phyloP scores from a whole-genome alignment of 1,140 invertebrate genomes.

The Kradibia gibbosae region DNA sequence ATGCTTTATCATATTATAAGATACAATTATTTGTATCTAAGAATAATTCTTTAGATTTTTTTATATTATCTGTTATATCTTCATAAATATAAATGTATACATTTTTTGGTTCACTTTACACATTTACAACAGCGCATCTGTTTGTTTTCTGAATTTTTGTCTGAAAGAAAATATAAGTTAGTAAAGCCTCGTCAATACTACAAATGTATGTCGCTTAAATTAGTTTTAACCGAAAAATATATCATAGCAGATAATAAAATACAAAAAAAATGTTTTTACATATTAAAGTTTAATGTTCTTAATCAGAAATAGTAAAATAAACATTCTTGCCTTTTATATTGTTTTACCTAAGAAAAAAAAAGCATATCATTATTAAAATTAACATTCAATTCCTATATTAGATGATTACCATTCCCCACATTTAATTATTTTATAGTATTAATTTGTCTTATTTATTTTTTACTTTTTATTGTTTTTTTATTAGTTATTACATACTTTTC shows the following conservation, averaged over 20 bases:
- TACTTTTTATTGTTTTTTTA: not conserved
- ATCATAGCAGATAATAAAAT: not conserved
- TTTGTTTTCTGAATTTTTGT: not conserved
- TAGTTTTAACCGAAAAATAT: too few species aligned
- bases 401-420: conserved; percentile 30
- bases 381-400: conserved; percentile 11
- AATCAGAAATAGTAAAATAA: not conserved
- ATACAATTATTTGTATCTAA: conserved; percentile 6
- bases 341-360: not conserved
- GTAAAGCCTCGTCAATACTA: not conserved
- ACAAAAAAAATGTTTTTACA: not conserved
- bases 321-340: not conserved
- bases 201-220: not conserved
- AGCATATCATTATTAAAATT: not conserved
- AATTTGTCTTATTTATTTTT: conserved; percentile 5
- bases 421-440: conserved; percentile 10
- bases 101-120: conserved; percentile 50
- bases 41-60: conserved; percentile 25
- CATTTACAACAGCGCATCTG: not conserved
- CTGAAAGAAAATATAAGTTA: not conserved
- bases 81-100: conserved; percentile 56
- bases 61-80: conserved; percentile 58
- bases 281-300: not conserved
- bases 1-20: not conserved
- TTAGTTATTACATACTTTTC: conserved; percentile 6